These are phyloP conservation scores for Fissipunctia ypsillon DNA, from an alignment of 2,888 invertebrate species.

Conservation along the genomic window DNA sequence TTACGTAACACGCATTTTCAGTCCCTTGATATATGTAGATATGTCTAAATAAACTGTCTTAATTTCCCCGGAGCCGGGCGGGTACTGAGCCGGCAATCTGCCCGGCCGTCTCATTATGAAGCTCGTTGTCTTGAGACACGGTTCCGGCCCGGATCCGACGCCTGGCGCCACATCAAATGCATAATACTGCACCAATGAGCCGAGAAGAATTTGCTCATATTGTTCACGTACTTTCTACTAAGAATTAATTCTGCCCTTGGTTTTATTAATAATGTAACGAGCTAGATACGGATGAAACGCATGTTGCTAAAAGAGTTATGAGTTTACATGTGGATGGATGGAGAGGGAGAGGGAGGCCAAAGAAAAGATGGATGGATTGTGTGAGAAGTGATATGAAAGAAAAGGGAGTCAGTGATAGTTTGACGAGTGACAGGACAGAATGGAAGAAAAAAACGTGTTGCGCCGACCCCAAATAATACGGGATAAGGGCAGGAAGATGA, in stretches of 20 bases:
- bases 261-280: slow-evolving; percentile 20
- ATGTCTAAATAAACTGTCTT: slow-evolving; percentile 80
- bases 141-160: slow-evolving; percentile 63
- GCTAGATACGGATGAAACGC: not conserved
- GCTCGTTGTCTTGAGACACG: slow-evolving; percentile 76
- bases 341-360: too few relatives aligned
- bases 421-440: too few relatives aligned
- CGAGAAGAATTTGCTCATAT: slow-evolving; percentile 53
- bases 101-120: slow-evolving; percentile 78
- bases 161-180: slow-evolving; percentile 63
- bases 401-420: too few relatives aligned
- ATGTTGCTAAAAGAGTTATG: too few relatives aligned
- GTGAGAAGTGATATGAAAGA: too few relatives aligned
- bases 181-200: slow-evolving; percentile 59
- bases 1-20: slow-evolving; percentile 62
- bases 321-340: too few relatives aligned
- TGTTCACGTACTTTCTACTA: slow-evolving; percentile 44
- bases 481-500: too few relatives aligned
- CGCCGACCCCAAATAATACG: too few relatives aligned
- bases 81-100: slow-evolving; percentile 76
- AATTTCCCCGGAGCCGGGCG: slow-evolving; percentile 82
- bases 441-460: too few relatives aligned
- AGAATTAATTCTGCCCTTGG: slow-evolving; percentile 6
- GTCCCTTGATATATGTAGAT: slow-evolving; percentile 71
- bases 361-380: too few relatives aligned